These are phyloP conservation scores for Atlantisia rogersi DNA, from an alignment of 2,113 vertebrate genomes.

Conservation along the genomic window DNA sequence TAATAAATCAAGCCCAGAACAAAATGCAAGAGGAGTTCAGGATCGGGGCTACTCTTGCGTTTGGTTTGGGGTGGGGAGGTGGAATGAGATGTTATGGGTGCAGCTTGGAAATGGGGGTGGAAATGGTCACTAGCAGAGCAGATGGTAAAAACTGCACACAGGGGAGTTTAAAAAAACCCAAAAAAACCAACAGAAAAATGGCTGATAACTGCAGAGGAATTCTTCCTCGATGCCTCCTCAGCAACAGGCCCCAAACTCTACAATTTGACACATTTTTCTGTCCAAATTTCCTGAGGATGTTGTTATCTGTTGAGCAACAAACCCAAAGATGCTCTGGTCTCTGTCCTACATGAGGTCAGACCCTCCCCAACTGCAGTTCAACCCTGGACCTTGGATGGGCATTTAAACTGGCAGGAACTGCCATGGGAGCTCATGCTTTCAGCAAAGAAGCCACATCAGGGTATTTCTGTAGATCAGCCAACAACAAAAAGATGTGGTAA, in stretches of 20 bases:
- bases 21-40: conserved; percentile 66
- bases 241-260: not conserved
- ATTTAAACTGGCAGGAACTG: conserved; percentile 56
- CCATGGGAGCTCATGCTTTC: conserved; percentile 56
- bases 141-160: conserved; percentile 70
- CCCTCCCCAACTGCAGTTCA: conserved; percentile 17
- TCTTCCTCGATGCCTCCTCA: conserved; percentile 19
- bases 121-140: conserved; percentile 70
- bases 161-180: conserved; percentile 5
- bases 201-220: conserved; percentile 59
- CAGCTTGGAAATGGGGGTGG: conserved; percentile 66
- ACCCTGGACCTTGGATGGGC: not conserved
- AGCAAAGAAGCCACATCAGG: conserved; percentile 67
- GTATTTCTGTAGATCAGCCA: conserved; percentile 77
- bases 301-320: not conserved
- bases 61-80: conserved; percentile 65
- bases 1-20: conserved; percentile 55
- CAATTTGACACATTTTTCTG: conserved; percentile 9
- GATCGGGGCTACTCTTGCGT: conserved; percentile 53
- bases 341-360: conserved; percentile 23
- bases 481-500: conserved; percentile 70
- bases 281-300: conserved; percentile 38
- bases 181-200: conserved; percentile 42
- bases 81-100: conserved; percentile 71
- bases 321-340: conserved; percentile 8